Evolutionary conservation across 2,888 invertebrate species (phyloP), one percentile per base, ranked within the genome.

Genomic region (Mesoligia furuncula): DNA sequence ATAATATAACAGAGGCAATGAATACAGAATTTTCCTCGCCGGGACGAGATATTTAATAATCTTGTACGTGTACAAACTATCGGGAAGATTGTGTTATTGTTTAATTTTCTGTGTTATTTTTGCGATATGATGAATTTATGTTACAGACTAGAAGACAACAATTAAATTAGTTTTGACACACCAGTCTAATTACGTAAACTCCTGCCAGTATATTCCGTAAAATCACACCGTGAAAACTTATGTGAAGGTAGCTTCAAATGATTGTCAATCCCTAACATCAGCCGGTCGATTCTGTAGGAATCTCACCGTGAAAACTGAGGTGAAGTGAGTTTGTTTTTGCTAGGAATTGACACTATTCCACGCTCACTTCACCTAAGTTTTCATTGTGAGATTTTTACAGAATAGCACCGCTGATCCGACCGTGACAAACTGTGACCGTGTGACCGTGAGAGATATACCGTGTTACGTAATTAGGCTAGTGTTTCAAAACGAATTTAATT

Each of bases 1-100:
- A 92, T 92, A 92, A 92, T 92, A 90, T 89, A 92, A 90, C 90
- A 89, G 86, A 87, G 86, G 86, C 90, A 87, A 90, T 90, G 91
- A 91, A 91, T 89, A 89, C 87, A 68, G 87, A 91, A 88, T 91
- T 91, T 91, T 89, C 82, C 82, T 86, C 88, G 73, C 64, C 75
- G 75, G 77, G 45, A 79, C 80, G 81, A 88, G 84, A 90, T 91
- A 90, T 90, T 91, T 90, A 90, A 92, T 92, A 91, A 90, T 85
- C 87, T 90, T 89, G 86, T 81, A 87, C 89, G 85, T 87, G 78
- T 82, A 82, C 66, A 85, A 81, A 27, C 81, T 69, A 84, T 79
- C 77, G 67, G 75, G 74, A 76, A 84, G 71, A 85, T 87, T 80
- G 79, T 88, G 69, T 79, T 82, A 72, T 81, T 80, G 39, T 85